Evolutionary conservation across 2,888 invertebrate species (phyloP), one percentile per base, ranked within the genome.

Genomic region (Erpobdella octoculata): DNA sequence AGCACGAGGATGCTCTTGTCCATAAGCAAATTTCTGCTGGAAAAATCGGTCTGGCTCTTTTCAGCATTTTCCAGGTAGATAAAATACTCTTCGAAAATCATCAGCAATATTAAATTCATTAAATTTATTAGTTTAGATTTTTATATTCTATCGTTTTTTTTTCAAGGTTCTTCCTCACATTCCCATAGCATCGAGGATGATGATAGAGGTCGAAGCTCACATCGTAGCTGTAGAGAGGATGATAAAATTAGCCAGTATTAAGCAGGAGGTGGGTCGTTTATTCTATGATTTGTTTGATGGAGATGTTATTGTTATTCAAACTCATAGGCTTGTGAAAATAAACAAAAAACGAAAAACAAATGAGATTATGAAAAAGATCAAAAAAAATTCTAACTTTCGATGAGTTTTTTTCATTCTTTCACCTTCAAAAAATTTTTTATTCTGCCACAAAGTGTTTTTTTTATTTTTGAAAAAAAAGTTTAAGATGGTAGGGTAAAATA

Each of bases 181-280:
- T 64, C 71, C 71, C n/a, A 65, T 71, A 37, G 71, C 71, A 9
- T 64, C 59, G 58, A 58, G 71, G 35, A 71, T 71, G 71, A 71
- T 62, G 65, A 62, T 71, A 28, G 75, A 75, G 48, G 62, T 75
- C 35, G 75, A 75, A 59, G 73, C 75, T 18, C 67, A 75, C 71
- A 74, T 75, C 46, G 74, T 75, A 61, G 69, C 71, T 0, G 74
- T 74, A 0, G 75, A 75, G 38, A 36, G 75, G 38, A 71, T 75
- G 5, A 68, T 73, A 25, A 72, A 75, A 33, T 75, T 73, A 70
- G 48, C 70, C 38, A 65, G 72, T 33, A 59, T 74, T 15, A 18
- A 21, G 25, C 28, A 35, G 21, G 70, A 58, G 21, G 58, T 53
- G 18, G 9, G 18, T 41, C 9, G 9, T 12, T 41, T 12, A 12